Evolutionary conservation across 2,797 vertebrate species (phyloP).

Genomic region (Muscicapa striata): DNA sequence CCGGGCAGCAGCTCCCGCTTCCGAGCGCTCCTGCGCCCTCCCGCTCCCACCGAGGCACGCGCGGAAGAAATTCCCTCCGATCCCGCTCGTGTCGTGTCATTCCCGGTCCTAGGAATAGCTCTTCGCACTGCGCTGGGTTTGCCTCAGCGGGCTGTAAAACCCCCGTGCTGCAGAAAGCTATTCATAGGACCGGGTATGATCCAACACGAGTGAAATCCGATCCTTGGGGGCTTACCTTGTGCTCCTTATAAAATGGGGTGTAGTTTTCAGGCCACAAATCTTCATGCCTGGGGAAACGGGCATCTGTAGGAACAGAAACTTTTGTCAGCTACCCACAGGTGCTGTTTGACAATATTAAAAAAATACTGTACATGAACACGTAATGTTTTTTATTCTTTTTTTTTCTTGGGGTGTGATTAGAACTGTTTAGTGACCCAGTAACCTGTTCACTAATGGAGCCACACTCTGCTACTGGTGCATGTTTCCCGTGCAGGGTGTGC

Average conservation of each 20-base stretch:
- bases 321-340: background rate
- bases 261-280: background rate
- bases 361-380: accelerated
- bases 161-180: background rate
- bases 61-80: background rate
- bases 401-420: background rate
- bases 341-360: background rate
- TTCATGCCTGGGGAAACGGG: accelerated
- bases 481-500: background rate
- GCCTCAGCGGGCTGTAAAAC: background rate
- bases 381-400: background rate
- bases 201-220: accelerated
- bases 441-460: background rate
- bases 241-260: accelerated
- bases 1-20: background rate
- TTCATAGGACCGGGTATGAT: background rate
- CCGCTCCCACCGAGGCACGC: background rate
- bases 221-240: accelerated
- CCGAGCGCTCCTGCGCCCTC: background rate
- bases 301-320: background rate
- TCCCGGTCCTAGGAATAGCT: background rate
- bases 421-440: background rate
- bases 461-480: accelerated
- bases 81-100: background rate
- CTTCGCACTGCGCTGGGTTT: background rate